Evolutionary conservation across 2,113 vertebrate genomes (phyloP).

Genomic region (Girardinichthys multiradiatus): DNA sequence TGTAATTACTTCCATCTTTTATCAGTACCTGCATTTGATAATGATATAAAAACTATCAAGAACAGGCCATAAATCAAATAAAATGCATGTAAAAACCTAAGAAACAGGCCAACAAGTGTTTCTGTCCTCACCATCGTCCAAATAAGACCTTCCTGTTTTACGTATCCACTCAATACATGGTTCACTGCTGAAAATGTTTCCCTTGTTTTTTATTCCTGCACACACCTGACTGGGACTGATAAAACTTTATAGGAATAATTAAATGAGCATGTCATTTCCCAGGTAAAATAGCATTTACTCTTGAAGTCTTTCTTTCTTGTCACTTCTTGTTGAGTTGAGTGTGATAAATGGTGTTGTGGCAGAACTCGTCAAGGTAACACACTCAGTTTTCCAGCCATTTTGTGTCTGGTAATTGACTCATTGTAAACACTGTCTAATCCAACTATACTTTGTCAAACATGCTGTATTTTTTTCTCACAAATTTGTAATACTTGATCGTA

Average conservation of each 20-base stretch:
- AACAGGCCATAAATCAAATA: not conserved
- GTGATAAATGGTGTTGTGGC: slow-evolving; percentile 73
- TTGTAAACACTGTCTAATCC: slow-evolving; percentile 32
- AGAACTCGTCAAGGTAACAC: slow-evolving; percentile 48
- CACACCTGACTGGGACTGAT: not conserved
- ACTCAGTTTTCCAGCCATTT: slow-evolving; percentile 27
- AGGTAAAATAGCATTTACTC: slow-evolving; percentile 49
- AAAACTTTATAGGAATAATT: slow-evolving; percentile 25
- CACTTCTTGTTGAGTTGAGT: slow-evolving; percentile 34
- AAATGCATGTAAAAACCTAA: slow-evolving; percentile 9
- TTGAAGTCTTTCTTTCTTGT: slow-evolving; percentile 32
- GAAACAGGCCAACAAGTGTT: not conserved
- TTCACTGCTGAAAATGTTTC: slow-evolving; percentile 26
- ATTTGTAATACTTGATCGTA: slow-evolving; percentile 10
- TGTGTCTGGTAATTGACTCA: slow-evolving; percentile 39
- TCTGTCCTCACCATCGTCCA: not conserved
- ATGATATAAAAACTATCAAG: slow-evolving; percentile 5
- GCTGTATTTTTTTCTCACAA: not conserved
- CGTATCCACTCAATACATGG: slow-evolving; percentile 25
- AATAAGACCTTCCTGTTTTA: slow-evolving; percentile 22
- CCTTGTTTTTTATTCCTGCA: slow-evolving; percentile 1
- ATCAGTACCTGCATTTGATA: not conserved
- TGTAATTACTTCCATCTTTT: not conserved
- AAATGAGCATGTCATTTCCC: slow-evolving; percentile 59
- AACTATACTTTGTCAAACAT: slow-evolving; percentile 3